phyloP scores from a whole-genome alignment of 2,888 invertebrate species.

The Athalia cordata region DNA sequence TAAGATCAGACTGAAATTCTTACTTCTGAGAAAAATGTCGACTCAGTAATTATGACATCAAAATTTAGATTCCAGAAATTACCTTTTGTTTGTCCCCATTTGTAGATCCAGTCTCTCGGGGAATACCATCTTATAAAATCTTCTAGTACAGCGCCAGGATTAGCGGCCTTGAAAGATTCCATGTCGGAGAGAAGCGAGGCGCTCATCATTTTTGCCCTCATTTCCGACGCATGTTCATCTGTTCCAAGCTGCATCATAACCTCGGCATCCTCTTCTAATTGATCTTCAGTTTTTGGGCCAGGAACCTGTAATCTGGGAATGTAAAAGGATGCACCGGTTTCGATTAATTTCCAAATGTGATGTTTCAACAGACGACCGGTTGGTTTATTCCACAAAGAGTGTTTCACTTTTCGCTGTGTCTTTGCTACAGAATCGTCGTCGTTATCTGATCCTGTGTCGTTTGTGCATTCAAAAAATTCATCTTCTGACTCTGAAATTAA shows the following conservation, averaged over 20 bases:
- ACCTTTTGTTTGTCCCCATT: slow-evolving; percentile 77
- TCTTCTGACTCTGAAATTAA: slow-evolving; percentile 76
- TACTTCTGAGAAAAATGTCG: neutral
- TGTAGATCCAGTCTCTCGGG: slow-evolving; percentile 92
- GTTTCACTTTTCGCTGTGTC: slow-evolving; percentile 63
- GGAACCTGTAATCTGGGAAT: slow-evolving; percentile 93
- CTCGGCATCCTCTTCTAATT: slow-evolving; percentile 94
- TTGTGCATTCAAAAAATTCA: slow-evolving; percentile 89
- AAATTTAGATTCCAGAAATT: neutral
- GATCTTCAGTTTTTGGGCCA: slow-evolving; percentile 98
- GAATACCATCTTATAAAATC: slow-evolving; percentile 99
- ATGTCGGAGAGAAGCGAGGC: slow-evolving; percentile 96
- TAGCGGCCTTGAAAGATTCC: slow-evolving; percentile 98
- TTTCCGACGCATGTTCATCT: slow-evolving; percentile 87
- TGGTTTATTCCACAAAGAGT: slow-evolving; percentile 78
- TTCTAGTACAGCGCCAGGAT: slow-evolving; percentile 91
- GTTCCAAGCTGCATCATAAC: slow-evolving; percentile 91
- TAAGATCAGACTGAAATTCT: neutral
- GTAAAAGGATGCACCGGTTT: slow-evolving; percentile 83
- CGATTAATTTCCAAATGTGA: slow-evolving; percentile 80
- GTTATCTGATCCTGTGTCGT: slow-evolving; percentile 71
- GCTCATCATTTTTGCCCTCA: slow-evolving; percentile 95
- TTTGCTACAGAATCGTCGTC: slow-evolving; percentile 72
- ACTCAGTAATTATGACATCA: neutral
- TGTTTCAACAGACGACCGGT: slow-evolving; percentile 83